A percentile compares a stretch with the other conserved stretches of the same genome.
phyloP scores from a whole-genome alignment of 1,140 invertebrate genomes.

The Drosophila equinoxialis region DNA sequence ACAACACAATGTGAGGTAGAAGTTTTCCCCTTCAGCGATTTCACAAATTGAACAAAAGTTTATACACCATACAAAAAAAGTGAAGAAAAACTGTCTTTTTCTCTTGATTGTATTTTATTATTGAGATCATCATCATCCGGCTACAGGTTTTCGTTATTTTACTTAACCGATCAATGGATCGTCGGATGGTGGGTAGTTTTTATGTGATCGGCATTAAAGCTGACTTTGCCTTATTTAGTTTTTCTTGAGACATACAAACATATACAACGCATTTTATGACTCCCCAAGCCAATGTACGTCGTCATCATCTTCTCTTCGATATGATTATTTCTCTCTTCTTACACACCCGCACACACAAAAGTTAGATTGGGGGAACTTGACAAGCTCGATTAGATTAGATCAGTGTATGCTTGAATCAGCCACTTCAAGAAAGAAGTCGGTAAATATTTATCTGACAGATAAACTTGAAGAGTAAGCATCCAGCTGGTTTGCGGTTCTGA shows the following conservation, averaged over 20 bases:
- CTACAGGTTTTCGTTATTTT: slow-evolving; percentile 54
- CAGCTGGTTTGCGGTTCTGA: slow-evolving; percentile 3
- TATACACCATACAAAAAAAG: slow-evolving; percentile 14
- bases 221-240: slow-evolving; percentile 74
- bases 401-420: slow-evolving; percentile 27
- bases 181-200: slow-evolving; percentile 75
- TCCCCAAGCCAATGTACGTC: slow-evolving; percentile 26
- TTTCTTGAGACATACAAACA: slow-evolving; percentile 26
- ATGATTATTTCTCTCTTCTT: slow-evolving; percentile 15
- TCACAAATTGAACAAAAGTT: slow-evolving; percentile 64
- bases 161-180: slow-evolving; percentile 52
- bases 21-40: slow-evolving; percentile 43
- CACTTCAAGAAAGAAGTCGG: slow-evolving; percentile 18
- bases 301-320: slow-evolving; percentile 2
- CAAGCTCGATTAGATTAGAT: slow-evolving; percentile 45
- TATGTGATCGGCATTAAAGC: slow-evolving; percentile 69
- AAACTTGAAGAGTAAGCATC: slow-evolving; percentile 7
- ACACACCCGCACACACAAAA: slow-evolving; percentile 68
- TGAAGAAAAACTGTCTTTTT: slow-evolving; percentile 37
- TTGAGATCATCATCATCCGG: slow-evolving; percentile 75
- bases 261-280: slow-evolving; percentile 43
- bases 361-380: slow-evolving; percentile 18
- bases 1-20: slow-evolving; percentile 7
- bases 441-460: slow-evolving; percentile 47
- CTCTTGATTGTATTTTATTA: slow-evolving; percentile 11